These are phyloP conservation scores for Phytoseiulus persimilis DNA, from an alignment of 2,888 invertebrate genomes.

Conservation along the genomic window DNA sequence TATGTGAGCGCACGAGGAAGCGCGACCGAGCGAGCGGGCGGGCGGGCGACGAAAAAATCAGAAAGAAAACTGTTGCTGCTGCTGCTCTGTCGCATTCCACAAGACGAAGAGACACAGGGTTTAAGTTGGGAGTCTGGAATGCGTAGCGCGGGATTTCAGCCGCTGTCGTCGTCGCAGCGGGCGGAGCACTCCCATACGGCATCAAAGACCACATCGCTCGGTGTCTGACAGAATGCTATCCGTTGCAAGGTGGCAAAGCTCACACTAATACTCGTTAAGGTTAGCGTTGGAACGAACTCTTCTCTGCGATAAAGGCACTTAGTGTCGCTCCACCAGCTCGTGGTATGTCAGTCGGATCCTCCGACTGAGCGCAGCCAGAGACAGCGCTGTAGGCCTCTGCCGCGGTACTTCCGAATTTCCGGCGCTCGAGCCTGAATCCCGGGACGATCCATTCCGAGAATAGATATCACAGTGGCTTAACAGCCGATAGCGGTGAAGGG, in stretches of 20 bases:
- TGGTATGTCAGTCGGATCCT: neutral
- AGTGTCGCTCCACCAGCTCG: neutral
- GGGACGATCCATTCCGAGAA: too few species aligned
- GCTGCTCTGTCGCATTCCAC: neutral
- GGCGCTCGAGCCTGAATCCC: too few species aligned
- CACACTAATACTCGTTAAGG: neutral
- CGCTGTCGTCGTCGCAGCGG: neutral
- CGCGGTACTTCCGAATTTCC: too few species aligned
- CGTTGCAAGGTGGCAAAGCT: neutral
- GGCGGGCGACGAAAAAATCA: neutral
- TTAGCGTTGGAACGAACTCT: neutral
- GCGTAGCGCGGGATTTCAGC: neutral
- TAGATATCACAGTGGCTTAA: neutral
- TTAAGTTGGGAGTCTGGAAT: neutral
- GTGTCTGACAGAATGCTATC: neutral
- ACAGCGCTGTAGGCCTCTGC: too few species aligned
- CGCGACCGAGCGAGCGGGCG: neutral
- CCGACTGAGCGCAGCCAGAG: too few species aligned
- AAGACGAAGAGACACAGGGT: neutral
- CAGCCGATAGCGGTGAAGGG: neutral
- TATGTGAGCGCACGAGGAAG: neutral
- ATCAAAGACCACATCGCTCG: neutral
- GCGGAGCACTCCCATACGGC: neutral
- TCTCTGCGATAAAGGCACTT: neutral
- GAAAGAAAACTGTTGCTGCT: neutral